Percentiles rank a stretch among this genome's conserved stretches.
Conservation (phyloP, 2,888 invertebrate species). For the Mycalesis mineus region DNA sequence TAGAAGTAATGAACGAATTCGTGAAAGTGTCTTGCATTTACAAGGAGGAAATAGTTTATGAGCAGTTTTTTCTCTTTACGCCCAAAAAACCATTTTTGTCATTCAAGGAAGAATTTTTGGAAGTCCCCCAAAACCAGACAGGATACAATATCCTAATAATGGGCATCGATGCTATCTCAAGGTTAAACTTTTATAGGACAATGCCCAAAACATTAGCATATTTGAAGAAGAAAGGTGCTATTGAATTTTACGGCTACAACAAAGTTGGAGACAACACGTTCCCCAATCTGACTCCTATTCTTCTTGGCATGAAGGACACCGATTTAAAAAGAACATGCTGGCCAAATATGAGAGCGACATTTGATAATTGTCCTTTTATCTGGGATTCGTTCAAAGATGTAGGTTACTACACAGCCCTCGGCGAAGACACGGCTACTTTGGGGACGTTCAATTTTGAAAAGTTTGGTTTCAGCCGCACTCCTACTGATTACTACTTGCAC, state of each 20-base stretch:
- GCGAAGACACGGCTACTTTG: constrained; percentile 88
- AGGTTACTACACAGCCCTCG: constrained; percentile 88
- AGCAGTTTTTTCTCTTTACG: constrained; percentile 83
- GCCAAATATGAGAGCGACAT: constrained; percentile 75
- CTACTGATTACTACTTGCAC: constrained; percentile 91
- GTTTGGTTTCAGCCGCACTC: constrained; percentile 85
- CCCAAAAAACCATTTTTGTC: constrained; percentile 55
- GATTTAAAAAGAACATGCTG: constrained; percentile 83
- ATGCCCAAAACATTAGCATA: constrained; percentile 85
- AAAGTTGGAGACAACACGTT: constrained; percentile 97
- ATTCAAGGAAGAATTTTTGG: constrained; percentile 36
- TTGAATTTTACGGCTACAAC: constrained; percentile 92
- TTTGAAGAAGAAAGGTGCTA: constrained; percentile 80
- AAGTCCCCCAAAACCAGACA: constrained; percentile 38
- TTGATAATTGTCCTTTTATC: constrained; percentile 89
- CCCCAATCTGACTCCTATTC: constrained; percentile 90
- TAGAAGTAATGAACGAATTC: constrained; percentile 80
- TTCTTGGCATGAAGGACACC: constrained; percentile 83
- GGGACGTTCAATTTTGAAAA: constrained; percentile 89
- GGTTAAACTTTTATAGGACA: constrained; percentile 89
- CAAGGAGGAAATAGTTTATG: constrained; percentile 72
- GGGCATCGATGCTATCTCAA: constrained; percentile 91
- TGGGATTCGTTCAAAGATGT: constrained; percentile 87
- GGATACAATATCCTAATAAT: constrained; percentile 85
- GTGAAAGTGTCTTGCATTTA: constrained; percentile 81